Evolutionary conservation across 2,797 vertebrate species (phyloP).

Genomic region (Malurus leucopterus): DNA sequence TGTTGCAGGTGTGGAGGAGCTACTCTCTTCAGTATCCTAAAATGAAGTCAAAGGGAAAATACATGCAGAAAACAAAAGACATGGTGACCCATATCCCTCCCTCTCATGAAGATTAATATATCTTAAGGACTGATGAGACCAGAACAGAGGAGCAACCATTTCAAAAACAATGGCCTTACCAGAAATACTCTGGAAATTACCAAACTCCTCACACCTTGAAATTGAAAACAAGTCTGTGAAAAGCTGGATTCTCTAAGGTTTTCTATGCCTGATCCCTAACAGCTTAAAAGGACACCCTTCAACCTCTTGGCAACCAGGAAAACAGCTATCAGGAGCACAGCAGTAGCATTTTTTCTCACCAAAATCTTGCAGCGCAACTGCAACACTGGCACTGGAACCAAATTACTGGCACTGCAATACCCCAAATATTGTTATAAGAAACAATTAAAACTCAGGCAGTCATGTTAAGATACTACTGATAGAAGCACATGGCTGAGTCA

Average conservation of each 20-base stretch:
- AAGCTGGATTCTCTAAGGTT: background rate
- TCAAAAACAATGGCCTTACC: background rate
- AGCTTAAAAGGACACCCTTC: background rate
- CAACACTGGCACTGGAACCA: background rate
- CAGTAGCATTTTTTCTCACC: background rate
- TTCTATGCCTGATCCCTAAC: background rate
- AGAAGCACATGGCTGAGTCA: background rate
- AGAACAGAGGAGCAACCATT: background rate
- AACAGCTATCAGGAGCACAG: background rate
- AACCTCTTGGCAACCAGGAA: background rate
- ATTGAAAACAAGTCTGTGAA: background rate
- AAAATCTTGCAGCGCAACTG: background rate
- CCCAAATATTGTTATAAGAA: background rate
- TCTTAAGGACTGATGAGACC: background rate
- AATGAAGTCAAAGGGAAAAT: conserved; percentile 3
- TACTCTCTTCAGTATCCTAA: conserved; percentile 82
- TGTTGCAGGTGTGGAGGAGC: conserved; percentile 70
- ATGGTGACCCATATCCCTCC: background rate
- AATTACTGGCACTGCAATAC: background rate
- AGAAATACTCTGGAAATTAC: background rate
- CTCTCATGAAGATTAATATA: background rate
- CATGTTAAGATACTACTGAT: background rate
- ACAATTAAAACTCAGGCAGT: background rate
- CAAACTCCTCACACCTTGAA: background rate
- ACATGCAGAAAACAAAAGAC: background rate